Evolutionary conservation across 2,888 invertebrate genomes (phyloP).

Genomic region (Pollenia angustigena): DNA sequence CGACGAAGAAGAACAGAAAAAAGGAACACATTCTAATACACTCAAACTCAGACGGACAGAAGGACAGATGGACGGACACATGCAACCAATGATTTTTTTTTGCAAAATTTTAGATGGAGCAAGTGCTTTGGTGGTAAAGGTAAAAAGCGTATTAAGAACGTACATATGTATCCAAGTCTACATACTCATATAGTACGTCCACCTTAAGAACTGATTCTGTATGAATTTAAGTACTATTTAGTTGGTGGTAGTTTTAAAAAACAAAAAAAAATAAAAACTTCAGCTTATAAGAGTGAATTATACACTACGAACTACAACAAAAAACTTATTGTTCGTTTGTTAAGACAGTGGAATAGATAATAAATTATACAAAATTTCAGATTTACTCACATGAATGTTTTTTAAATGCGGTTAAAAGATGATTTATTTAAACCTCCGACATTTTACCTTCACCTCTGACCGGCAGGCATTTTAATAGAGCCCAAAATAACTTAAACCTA

Average conservation of each 20-base stretch:
- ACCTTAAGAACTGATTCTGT: constrained; percentile 17
- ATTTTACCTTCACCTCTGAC: no score
- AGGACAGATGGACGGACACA: neutral
- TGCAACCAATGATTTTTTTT: constrained; percentile 67
- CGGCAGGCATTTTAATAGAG: no score
- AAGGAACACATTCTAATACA: constrained; percentile 75
- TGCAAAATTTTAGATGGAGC: constrained; percentile 59
- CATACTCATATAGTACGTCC: neutral
- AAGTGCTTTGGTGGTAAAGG: constrained; percentile 66
- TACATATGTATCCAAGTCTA: neutral
- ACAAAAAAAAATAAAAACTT: constrained; percentile 15
- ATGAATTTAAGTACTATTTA: constrained; percentile 49
- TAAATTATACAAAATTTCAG: neutral
- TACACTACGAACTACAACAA: constrained; percentile 18
- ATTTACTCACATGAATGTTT: no score
- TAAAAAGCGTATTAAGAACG: constrained; percentile 14
- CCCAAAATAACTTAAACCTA: no score
- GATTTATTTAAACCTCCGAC: no score
- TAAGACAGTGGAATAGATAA: constrained; percentile 9
- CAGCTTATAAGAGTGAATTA: constrained; percentile 58
- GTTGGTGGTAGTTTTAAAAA: constrained; percentile 39
- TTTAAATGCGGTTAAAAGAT: no score
- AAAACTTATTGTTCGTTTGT: constrained; percentile 15
- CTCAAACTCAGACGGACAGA: constrained; percentile 9
- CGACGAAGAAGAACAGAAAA: constrained; percentile 19